phyloP scores from a whole-genome alignment of 2,113 vertebrate genomes.

The Pelvicachromis taeniatus region DNA sequence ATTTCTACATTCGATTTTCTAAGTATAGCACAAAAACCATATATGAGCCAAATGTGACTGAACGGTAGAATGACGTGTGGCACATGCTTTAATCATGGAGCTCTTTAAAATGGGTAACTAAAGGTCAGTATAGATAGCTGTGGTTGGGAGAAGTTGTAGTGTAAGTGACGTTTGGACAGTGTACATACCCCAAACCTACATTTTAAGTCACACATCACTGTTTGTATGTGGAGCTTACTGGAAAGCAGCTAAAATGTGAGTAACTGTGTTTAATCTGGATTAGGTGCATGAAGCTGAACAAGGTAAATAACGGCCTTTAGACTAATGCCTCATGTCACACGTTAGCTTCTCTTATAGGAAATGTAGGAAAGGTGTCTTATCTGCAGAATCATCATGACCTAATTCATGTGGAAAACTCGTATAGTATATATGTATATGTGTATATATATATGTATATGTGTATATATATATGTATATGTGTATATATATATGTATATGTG shows the following conservation, averaged over 20 bases:
- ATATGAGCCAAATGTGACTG: neutral
- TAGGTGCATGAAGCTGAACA: neutral
- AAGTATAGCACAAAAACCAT: neutral
- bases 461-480: too few species aligned
- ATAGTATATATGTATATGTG: too few species aligned
- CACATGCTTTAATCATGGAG: fast-evolving
- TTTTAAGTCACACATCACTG: neutral
- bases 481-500: too few species aligned
- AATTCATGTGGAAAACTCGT: too few species aligned
- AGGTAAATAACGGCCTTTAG: neutral
- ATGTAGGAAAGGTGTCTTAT: neutral
- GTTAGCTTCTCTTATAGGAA: neutral
- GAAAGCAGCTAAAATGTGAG: neutral
- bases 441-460: too few species aligned
- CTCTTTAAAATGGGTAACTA: neutral
- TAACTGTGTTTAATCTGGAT: neutral
- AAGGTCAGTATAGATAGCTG: neutral
- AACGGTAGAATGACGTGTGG: neutral
- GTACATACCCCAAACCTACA: neutral
- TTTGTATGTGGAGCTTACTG: neutral
- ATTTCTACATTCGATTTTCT: neutral
- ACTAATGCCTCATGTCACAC: fast-evolving
- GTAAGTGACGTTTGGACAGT: neutral
- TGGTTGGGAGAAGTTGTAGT: neutral
- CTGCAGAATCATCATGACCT: too few species aligned